phyloP scores from a whole-genome alignment of 2,888 invertebrate genomes.

The Meteorus colon region DNA sequence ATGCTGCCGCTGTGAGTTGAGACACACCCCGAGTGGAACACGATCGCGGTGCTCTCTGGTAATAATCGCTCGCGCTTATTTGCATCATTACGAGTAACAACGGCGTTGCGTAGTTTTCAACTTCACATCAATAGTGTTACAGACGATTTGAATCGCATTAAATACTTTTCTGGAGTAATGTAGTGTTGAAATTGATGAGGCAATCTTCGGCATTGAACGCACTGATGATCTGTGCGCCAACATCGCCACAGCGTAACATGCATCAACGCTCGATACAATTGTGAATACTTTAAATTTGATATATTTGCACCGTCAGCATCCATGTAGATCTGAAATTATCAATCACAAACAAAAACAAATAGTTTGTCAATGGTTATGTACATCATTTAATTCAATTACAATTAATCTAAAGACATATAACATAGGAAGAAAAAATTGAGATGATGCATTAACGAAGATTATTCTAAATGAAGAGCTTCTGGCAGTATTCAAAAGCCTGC shows the following conservation, averaged over 20 bases:
- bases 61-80: slow-evolving; percentile 65
- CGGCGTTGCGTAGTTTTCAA: not conserved
- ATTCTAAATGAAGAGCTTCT: not conserved
- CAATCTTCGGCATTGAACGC: not conserved
- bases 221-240: not conserved
- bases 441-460: not conserved
- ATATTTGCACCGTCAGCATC: not conserved
- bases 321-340: slow-evolving; percentile 1
- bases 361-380: not conserved
- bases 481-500: not conserved
- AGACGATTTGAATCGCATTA: too few relatives aligned
- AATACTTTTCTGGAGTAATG: not conserved
- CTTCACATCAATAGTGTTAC: slow-evolving; percentile 10
- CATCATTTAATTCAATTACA: not conserved
- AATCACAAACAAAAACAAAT: not conserved
- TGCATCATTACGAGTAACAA: slow-evolving; percentile 57
- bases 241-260: not conserved
- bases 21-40: slow-evolving; percentile 61
- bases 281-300: not conserved
- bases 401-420: not conserved
- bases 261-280: not conserved
- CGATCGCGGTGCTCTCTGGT: slow-evolving; percentile 66
- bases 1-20: slow-evolving; percentile 44
- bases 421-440: not conserved
- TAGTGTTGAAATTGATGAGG: not conserved